Evolutionary conservation across 2,797 vertebrate species (phyloP).

Genomic region (Novumbra hubbsi): DNA sequence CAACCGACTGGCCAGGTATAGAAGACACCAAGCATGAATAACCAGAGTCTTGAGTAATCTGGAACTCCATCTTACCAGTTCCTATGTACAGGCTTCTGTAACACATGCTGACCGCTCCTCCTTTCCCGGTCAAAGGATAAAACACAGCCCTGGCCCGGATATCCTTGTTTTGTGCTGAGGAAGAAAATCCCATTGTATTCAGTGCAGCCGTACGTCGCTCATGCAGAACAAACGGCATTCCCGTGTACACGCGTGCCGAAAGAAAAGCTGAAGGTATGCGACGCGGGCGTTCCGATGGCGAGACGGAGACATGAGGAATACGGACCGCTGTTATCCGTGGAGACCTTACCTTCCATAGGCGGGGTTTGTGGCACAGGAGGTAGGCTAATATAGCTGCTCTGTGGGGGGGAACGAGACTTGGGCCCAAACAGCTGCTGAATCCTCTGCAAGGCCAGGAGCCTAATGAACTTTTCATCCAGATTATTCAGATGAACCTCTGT

Average conservation of each 20-base stretch:
- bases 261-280: neutral
- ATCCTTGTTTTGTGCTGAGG: constrained; percentile 75
- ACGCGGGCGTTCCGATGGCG: no score
- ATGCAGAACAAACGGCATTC: neutral
- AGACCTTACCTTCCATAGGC: neutral
- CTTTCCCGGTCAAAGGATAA: constrained; percentile 81
- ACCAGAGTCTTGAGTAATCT: neutral
- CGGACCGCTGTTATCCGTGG: neutral
- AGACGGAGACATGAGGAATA: neutral
- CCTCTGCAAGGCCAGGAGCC: constrained; percentile 89
- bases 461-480: constrained; percentile 86
- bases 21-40: neutral
- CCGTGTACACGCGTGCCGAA: neutral
- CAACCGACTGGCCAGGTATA: neutral
- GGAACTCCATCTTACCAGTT: constrained; percentile 71
- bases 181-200: neutral
- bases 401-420: constrained; percentile 72
- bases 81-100: constrained; percentile 89
- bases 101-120: constrained; percentile 84
- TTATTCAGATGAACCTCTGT: constrained; percentile 86
- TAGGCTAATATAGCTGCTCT: constrained; percentile 62
- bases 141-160: constrained; percentile 85
- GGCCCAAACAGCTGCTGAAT: constrained; percentile 88
- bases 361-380: constrained; percentile 53
- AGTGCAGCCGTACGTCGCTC: neutral